Evolutionary conservation across 2,797 vertebrate species (phyloP), one percentile per base, ranked within the genome.

Genomic region (Xenentodon cancila): DNA sequence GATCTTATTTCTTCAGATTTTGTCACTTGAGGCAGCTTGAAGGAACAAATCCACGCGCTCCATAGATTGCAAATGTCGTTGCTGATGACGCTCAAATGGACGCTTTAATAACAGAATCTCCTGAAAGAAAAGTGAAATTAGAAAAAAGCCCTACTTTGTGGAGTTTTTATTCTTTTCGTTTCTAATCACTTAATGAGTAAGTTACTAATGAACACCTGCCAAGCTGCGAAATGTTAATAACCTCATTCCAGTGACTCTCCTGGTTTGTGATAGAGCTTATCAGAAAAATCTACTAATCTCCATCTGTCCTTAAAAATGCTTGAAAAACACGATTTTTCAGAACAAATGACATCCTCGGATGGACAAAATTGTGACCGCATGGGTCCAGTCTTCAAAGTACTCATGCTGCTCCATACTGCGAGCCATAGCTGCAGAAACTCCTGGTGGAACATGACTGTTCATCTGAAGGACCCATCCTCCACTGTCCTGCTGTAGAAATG

Each of bases 11-110:
- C 59, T 64, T 64, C 53, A 43, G 15, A 65, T 72, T 67, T 54
- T 77, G 64, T 62, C 79, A 71, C 58, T 34, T 63, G 51, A 77
- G 25, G 50, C 66, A 54, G 32, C 43, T 64, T 62, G 21, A 47
- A 42, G 53, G 45, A 65, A 71, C 18, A 50, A 78, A 73, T 50
- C 21, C 19, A 49, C 37, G 53, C 46, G 22, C 59, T 70, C 25
- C 69, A 43, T 62, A 65, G 46, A 50, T 71, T 76, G 60, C 7
- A 51, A 50, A 68, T 25, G 13, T 64, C 12, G 45, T 11, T 53
- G 42, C 47, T 56, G 55, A 76, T 50, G 13, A 37, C 30, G 16
- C 59, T 47, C 5, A 50, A 54, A 32, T 18, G 32, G 20, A 11
- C 17, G 1, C 34, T 58, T 30, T 51, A 21, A 59, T 13, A 65